Percentiles rank a stretch among this genome's conserved stretches.
These are phyloP conservation scores for Ornithoptera alexandrae DNA, from an alignment of 2,888 invertebrate species.

Conservation along the genomic window DNA sequence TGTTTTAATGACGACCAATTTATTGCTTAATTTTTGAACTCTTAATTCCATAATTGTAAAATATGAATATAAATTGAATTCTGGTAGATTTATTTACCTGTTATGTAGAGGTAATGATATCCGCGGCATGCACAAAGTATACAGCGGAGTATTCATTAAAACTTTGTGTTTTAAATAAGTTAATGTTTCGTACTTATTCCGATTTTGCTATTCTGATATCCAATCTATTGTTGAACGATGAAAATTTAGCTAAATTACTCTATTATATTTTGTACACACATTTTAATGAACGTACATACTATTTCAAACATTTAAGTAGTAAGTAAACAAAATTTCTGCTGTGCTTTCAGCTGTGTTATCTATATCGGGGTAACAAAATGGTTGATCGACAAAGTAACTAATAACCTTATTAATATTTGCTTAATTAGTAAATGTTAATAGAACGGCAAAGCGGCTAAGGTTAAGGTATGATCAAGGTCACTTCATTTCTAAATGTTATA, in stretches of 20 bases:
- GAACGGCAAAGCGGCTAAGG: conserved; percentile 71
- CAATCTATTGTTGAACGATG: not conserved
- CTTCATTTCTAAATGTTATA: conserved; percentile 74
- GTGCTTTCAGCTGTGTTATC: not conserved
- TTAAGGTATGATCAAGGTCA: conserved; percentile 76
- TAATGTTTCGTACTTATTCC: too few species aligned
- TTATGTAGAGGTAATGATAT: not conserved
- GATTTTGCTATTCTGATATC: not conserved
- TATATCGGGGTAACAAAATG: conserved; percentile 26
- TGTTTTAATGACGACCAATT: conserved; percentile 4
- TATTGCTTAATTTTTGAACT: conserved; percentile 9
- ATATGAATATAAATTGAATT: not conserved
- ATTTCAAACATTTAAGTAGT: conserved; percentile 4
- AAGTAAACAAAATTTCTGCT: conserved; percentile 6
- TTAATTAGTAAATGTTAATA: conserved; percentile 49
- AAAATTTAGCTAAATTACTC: conserved; percentile 55
- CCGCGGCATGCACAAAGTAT: not conserved
- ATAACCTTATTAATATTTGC: conserved; percentile 1
- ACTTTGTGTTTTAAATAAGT: too few species aligned
- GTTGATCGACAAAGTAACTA: not conserved
- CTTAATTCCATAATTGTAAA: not conserved
- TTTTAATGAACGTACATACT: conserved; percentile 37
- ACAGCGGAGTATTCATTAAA: not conserved
- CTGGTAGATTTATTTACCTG: not conserved
- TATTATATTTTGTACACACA: conserved; percentile 61